phyloP scores from a whole-genome alignment of 35 echinoderm and acorn worm genomes.

The Hemicentrotus pulcherrimus region DNA sequence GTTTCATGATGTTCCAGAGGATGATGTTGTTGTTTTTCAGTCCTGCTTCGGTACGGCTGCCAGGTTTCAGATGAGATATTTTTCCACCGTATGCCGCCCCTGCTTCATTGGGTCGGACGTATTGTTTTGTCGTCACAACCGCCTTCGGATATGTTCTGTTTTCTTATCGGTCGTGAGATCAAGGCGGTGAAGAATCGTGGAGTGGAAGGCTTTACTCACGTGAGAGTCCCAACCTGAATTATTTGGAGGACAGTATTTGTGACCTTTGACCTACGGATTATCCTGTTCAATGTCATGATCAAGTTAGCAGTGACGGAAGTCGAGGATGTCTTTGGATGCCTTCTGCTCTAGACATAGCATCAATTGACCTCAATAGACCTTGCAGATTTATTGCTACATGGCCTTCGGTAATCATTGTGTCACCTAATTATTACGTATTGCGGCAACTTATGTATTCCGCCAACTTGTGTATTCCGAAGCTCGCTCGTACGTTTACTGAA shows the following conservation, averaged over 20 bases:
- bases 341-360: not conserved
- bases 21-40: slow-evolving; percentile 12
- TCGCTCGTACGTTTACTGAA: not conserved
- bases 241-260: not conserved
- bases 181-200: not conserved
- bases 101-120: not conserved
- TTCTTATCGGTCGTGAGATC: not conserved
- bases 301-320: not conserved
- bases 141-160: not conserved
- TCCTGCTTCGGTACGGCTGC: not conserved
- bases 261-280: not conserved
- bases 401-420: not conserved
- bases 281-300: not conserved
- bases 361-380: not conserved
- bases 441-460: not conserved
- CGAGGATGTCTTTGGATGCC: not conserved
- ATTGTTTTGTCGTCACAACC: not conserved
- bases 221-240: not conserved
- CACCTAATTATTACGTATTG: not conserved
- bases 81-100: not conserved
- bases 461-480: not conserved
- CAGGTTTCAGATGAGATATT: not conserved
- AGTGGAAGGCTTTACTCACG: not conserved
- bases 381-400: not conserved
- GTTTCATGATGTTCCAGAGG: not conserved